Evolutionary conservation across 2,888 invertebrate genomes (phyloP), one percentile per base, ranked within the genome.

Genomic region (Balanococcus diminutus): DNA sequence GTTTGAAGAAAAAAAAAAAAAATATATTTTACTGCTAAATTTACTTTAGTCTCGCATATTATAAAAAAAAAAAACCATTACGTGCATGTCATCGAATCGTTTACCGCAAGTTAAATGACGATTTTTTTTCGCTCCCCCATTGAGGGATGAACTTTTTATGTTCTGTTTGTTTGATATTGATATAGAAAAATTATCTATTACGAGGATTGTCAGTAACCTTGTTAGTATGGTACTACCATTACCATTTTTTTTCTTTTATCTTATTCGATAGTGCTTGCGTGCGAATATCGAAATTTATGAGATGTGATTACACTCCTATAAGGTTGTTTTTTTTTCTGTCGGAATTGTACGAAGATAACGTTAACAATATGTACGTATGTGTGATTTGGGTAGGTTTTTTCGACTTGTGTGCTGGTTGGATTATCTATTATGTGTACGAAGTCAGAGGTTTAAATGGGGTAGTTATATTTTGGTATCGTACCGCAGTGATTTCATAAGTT

Each of bases 11-110:
- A 16, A 32, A 32, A 32, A n/a, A 32, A 28, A 2, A 36, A 19
- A 79, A 79, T 79, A 36, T 36, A 79, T 79, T 79, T 36, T 56
- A 22, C 22, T 19, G 22, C n/a, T 79, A 79, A 79, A 79, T 79
- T 79, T 36, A 36, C 75, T 79, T 79, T 79, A 79, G 36, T 32
- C 32, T 79, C 75, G 75, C 36, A 79, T 79, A 28, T 36, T n/a
- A n/a, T n/a, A n/a, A n/a, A n/a, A n/a, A n/a, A n/a, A n/a, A n/a
- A n/a, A n/a, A n/a, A n/a, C n/a, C n/a, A n/a, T n/a, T 79, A 79
- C 75, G 75, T 79, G 75, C 75, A 79, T 79, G 75, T 79, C 75
- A 28, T 79, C 75, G 75, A 79, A 79, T 79, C 36, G 36, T 79
- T 75, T 79, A 36, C 36, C n/a, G 36, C 9, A 56, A 19, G 19